Evolutionary conservation across 2,888 invertebrate genomes (phyloP), one percentile per base, ranked within the genome.

Genomic region (Ectropis crepuscularia): DNA sequence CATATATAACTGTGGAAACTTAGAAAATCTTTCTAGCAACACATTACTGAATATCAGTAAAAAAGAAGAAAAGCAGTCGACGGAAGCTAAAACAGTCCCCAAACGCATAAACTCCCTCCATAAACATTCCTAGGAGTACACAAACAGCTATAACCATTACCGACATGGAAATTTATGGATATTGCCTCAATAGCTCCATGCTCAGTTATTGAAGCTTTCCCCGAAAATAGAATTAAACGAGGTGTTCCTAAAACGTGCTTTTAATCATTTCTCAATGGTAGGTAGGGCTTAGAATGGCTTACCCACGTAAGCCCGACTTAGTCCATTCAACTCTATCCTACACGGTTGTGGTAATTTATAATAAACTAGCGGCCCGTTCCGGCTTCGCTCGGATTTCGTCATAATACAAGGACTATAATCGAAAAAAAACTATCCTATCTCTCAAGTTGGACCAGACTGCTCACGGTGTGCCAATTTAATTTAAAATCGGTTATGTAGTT

Each of bases 291-390:
- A 28, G 57, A 28, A 28, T 28, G 16, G 16, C 16, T 28, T 28
- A 28, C 16, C 16, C 16, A 28, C 59, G 60, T 43, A 53, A 57
- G 57, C 8, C 10, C 41, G 41, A 28, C 16, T 42, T 50, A 46
- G 49, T 53, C n/a, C 63, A 43, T 60, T 60, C 64, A 53, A 59
- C 59, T 55, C 11, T 43, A 46, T 57, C 53, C 58, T 46, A 28
- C 16, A 28, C 16, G 16, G 16, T 28, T 28, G 1, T 28, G 16
- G 16, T 28, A 1, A 4, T 28, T 28, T 28, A 28, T 28, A 28
- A 28, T 28, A 28, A 28, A n/a, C n/a, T n/a, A n/a, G n/a, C n/a
- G n/a, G n/a, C n/a, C n/a, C n/a, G n/a, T n/a, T n/a, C n/a, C n/a
- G n/a, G n/a, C n/a, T n/a, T n/a, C n/a, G n/a, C n/a, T n/a, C n/a